A percentile compares a stretch with the other conserved stretches of the same genome.
phyloP scores from a whole-genome alignment of 1,140 invertebrate species.

The Diabrotica virgifera region DNA sequence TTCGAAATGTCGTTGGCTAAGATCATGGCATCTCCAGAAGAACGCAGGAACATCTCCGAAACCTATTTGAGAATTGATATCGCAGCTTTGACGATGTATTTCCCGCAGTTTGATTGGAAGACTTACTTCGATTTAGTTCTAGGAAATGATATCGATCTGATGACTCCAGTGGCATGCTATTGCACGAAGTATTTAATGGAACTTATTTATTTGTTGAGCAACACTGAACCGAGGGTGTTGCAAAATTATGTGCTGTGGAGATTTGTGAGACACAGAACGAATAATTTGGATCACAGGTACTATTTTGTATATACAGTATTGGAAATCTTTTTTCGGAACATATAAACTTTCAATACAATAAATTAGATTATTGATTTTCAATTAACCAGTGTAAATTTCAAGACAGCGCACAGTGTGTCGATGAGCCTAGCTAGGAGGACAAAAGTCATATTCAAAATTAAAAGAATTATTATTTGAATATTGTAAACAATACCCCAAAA shows the following conservation, averaged over 20 bases:
- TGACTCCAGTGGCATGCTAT: conserved; percentile 71
- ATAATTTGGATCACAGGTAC: conserved; percentile 67
- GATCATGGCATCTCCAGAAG: conserved; percentile 80
- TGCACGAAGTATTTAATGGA: conserved; percentile 65
- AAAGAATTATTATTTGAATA: too few species aligned
- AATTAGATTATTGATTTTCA: too few species aligned
- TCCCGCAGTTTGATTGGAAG: conserved; percentile 78
- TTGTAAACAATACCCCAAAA: too few species aligned
- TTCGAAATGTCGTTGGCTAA: conserved; percentile 80
- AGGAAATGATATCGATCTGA: conserved; percentile 46
- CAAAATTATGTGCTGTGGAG: conserved; percentile 83
- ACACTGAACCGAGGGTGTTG: conserved; percentile 53
- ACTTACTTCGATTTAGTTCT: conserved; percentile 70
- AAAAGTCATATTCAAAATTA: too few species aligned
- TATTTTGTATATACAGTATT: too few species aligned
- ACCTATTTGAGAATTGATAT: conserved; percentile 78
- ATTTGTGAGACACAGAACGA: conserved; percentile 80
- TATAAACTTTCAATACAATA: too few species aligned
- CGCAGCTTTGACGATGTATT: conserved; percentile 60
- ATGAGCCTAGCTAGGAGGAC: too few species aligned
- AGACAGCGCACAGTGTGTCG: too few species aligned
- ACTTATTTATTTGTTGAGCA: conserved; percentile 49
- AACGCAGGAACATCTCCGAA: conserved; percentile 74
- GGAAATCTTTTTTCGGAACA: too few species aligned
- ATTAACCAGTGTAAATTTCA: too few species aligned